Evolutionary conservation across 2,888 invertebrate genomes (phyloP), one percentile per base, ranked within the genome.

Genomic region (Lithodes maja): DNA sequence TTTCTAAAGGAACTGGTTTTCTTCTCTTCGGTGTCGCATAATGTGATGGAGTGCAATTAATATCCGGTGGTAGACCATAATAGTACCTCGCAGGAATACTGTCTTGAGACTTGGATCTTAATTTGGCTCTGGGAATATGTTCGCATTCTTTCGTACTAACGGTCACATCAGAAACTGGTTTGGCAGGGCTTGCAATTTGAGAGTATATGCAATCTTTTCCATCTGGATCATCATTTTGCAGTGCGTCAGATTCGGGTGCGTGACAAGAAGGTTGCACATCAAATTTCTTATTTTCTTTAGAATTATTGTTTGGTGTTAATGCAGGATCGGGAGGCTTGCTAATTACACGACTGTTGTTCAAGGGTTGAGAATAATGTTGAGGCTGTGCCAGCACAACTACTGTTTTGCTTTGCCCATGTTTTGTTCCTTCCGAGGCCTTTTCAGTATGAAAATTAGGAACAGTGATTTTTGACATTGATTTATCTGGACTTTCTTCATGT

Each of bases 41-140:
- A 71, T 71, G 71, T n/a, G n/a, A 71, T 5, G 15, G 71, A 71
- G 71, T 17, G 17, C n/a, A 12, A 12, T 17, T n/a, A 71, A 71
- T 71, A n/a, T 71, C 71, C 15, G 71, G 71, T n/a, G 15, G n/a
- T 3, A 71, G 71, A 5, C 71, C 71, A 17, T n/a, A 71, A 71
- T 71, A 71, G 17, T 71, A 71, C 17, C 15, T 71, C 3, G n/a
- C n/a, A 71, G 71, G 71, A 17, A 71, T 71, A 71, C 71, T 71
- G 5, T n/a, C 17, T n/a, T 71, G 9, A 71, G 33, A 33, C 33
- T 33, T 33, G 33, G 33, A 33, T 33, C 33, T 33, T 33, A 33
- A 33, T 33, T 61, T 61, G 61, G 61, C 12, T 7, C 5, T 12
- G 5, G 61, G 61, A 61, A 12, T 12, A 7, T 61, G 7, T 12